phyloP scores from a whole-genome alignment of 2,888 invertebrate species.

The Melangyna quadrimaculata region DNA sequence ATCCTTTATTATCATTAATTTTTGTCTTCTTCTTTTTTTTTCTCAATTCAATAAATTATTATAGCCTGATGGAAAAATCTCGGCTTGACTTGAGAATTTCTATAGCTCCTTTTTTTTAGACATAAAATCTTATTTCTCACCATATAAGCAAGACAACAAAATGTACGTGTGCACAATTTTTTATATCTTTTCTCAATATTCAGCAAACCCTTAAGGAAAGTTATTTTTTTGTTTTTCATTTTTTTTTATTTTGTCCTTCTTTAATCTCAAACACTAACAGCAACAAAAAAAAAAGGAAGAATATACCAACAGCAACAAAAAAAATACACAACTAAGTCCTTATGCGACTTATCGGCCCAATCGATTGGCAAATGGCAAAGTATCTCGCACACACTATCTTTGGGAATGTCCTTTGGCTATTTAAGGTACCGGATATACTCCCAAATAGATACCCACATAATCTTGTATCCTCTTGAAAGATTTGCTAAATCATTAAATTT shows the following conservation, averaged over 20 bases:
- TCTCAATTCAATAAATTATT: slow-evolving; percentile 6
- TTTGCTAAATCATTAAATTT: slow-evolving; percentile 70
- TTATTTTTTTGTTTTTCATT: not conserved
- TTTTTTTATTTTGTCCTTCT: not conserved
- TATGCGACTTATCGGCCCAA: slow-evolving; percentile 57
- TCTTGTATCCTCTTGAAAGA: slow-evolving; percentile 61
- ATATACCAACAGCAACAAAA: too few species aligned
- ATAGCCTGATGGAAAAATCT: slow-evolving; percentile 2
- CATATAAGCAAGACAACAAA: slow-evolving; percentile 13
- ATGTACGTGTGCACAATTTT: slow-evolving; percentile 18
- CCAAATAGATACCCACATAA: slow-evolving; percentile 57
- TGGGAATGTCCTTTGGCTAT: slow-evolving; percentile 56
- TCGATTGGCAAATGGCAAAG: slow-evolving; percentile 66
- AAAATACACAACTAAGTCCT: slow-evolving; percentile 3
- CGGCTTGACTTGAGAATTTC: not conserved
- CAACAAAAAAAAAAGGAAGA: not conserved
- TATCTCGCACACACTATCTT: slow-evolving; percentile 62
- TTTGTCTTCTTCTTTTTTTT: not conserved
- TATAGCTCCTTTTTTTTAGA: not conserved
- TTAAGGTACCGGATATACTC: slow-evolving; percentile 40
- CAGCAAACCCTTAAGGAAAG: not conserved
- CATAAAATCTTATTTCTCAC: slow-evolving; percentile 29
- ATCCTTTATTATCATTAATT: slow-evolving; percentile 12
- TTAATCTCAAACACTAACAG: not conserved
- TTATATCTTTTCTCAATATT: not conserved